Evolutionary conservation across 2,797 vertebrate species (phyloP).

Genomic region (Anniella stebbinsi): DNA sequence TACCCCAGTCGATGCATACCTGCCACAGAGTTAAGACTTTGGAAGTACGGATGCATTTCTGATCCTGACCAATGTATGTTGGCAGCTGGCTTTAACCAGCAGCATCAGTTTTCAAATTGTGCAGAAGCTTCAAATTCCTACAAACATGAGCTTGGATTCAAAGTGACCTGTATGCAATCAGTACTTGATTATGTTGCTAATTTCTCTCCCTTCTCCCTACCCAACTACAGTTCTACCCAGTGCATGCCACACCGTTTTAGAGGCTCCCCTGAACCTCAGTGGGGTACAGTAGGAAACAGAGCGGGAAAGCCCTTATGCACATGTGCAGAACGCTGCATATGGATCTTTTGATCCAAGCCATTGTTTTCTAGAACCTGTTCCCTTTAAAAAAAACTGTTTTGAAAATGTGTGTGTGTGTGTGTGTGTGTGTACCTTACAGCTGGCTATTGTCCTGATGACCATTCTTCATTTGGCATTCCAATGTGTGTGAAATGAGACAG

Average conservation of each 20-base stretch:
- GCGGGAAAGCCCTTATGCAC: not conserved
- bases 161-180: no score
- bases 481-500: not conserved
- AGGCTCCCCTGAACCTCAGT: not conserved
- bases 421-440: no score
- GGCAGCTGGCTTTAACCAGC: conserved; percentile 8
- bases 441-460: not conserved
- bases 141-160: not conserved
- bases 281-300: not conserved
- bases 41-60: not conserved
- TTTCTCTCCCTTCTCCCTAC: not conserved
- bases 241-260: not conserved
- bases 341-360: not conserved
- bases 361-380: not conserved
- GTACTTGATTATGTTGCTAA: not conserved
- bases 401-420: not conserved
- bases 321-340: not conserved
- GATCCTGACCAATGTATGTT: not conserved
- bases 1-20: not conserved
- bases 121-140: conserved; percentile 2
- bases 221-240: not conserved
- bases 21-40: not conserved
- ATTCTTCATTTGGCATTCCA: not conserved
- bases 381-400: not conserved
- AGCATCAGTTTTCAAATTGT: not conserved